phyloP scores from a whole-genome alignment of 2,113 vertebrate species.

The Tragelaphus imberbis region DNA sequence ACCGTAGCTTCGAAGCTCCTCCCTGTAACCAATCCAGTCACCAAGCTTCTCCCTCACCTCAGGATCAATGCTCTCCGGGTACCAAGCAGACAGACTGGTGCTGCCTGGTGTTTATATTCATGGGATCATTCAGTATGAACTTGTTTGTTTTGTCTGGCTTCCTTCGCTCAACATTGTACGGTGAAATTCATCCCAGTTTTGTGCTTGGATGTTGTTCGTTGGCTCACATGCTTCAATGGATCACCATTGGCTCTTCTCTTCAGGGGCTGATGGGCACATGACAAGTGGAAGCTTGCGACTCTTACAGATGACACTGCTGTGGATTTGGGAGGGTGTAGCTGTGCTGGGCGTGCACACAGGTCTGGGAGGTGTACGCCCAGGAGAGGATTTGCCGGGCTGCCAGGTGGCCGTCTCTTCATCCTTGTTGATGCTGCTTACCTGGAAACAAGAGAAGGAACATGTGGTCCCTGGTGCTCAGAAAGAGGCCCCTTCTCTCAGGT shows the following conservation, averaged over 20 bases:
- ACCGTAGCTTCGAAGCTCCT: background rate
- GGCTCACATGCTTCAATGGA: background rate
- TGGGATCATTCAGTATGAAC: accelerated
- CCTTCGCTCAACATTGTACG: background rate
- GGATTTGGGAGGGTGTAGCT: accelerated
- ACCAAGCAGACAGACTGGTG: accelerated
- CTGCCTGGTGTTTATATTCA: background rate
- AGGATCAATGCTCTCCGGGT: accelerated
- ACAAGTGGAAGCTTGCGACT: background rate
- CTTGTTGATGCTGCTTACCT: background rate
- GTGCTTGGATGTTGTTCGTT: background rate
- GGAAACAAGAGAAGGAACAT: background rate
- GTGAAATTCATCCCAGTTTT: background rate
- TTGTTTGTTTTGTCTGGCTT: background rate
- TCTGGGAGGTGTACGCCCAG: background rate
- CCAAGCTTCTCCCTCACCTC: background rate
- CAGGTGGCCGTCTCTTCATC: background rate
- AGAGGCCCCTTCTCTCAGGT: no score
- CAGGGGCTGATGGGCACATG: background rate
- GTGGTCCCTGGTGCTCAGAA: background rate
- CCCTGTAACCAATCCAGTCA: accelerated
- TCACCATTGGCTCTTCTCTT: background rate
- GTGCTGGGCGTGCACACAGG: accelerated
- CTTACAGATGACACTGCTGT: background rate
- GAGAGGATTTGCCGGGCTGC: accelerated